Evolutionary conservation across 64 coral and sea anemone genomes (phyloP).

Genomic region (Pachyseris speciosa): DNA sequence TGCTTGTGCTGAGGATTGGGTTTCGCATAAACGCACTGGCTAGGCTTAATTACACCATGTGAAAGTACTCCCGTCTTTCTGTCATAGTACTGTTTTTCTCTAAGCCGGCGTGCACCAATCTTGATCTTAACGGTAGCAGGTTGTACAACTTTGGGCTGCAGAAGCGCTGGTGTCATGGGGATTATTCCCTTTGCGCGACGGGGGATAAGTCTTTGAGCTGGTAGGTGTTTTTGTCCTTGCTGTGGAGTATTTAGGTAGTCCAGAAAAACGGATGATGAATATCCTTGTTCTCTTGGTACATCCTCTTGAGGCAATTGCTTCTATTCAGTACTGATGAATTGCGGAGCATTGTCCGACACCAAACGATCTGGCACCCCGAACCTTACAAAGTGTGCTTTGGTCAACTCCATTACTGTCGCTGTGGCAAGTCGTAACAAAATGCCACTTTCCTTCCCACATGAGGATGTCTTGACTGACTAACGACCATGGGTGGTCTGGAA

Average conservation of each 20-base stretch:
- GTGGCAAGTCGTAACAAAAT: conserved; percentile 11
- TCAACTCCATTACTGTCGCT: neutral
- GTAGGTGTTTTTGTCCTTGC: too few relatives aligned
- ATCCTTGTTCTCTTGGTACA: conserved; percentile 53
- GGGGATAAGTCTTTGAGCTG: too few relatives aligned
- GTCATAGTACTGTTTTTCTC: conserved; percentile 30
- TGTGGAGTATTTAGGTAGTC: conserved; percentile 11
- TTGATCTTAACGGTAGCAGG: neutral
- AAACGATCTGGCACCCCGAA: neutral
- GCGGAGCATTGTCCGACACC: neutral
- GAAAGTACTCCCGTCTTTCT: conserved; percentile 5
- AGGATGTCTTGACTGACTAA: conserved; percentile 39
- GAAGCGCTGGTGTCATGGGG: neutral
- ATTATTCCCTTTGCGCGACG: neutral
- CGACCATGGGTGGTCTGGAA: conserved; percentile 9
- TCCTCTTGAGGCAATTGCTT: neutral
- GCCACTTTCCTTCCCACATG: conserved; percentile 17
- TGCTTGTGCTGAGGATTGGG: conserved; percentile 52
- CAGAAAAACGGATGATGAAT: conserved; percentile 16
- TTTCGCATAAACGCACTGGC: conserved; percentile 35
- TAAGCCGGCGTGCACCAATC: conserved; percentile 22
- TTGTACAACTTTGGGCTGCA: neutral
- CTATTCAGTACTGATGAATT: neutral
- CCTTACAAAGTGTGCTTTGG: conserved; percentile 12
- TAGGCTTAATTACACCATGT: conserved; percentile 25